Conservation (phyloP, 2,113 vertebrate genomes). For the Catharus bicknelli region DNA sequence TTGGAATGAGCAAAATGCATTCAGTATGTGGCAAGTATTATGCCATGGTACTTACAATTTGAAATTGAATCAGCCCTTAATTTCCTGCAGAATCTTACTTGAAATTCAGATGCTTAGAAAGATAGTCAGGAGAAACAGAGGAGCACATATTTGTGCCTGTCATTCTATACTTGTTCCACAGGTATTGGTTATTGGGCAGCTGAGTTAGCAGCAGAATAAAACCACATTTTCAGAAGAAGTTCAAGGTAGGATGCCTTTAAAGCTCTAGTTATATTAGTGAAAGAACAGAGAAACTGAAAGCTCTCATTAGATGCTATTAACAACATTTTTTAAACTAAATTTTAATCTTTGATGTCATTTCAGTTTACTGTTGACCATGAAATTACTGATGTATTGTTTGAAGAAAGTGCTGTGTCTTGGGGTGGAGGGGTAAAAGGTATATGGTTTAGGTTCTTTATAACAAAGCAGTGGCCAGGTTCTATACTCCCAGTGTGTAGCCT, state of each 20-base stretch:
- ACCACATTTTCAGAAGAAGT: not conserved
- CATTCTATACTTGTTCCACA: not conserved
- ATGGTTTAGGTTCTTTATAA: not conserved
- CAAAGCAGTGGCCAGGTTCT: not conserved
- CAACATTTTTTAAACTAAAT: not conserved
- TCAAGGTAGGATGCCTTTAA: not conserved
- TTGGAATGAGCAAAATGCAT: not conserved
- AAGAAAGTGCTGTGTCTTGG: not conserved
- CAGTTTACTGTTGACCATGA: not conserved
- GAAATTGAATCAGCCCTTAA: not conserved
- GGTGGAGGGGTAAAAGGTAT: accelerated
- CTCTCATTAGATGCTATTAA: not conserved
- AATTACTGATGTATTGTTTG: not conserved
- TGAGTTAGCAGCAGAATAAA: not conserved
- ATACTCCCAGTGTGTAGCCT: not conserved
- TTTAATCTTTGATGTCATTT: not conserved
- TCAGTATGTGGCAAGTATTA: not conserved
- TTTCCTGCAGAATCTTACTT: not conserved
- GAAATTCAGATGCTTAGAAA: not conserved
- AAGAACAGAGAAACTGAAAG: not conserved
- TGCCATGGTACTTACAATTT: not conserved
- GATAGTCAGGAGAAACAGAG: not conserved
- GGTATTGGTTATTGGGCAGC: not conserved
- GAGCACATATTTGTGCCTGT: not conserved
- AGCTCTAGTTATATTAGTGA: not conserved